Evolutionary conservation across 2,888 invertebrate species (phyloP).

Genomic region (Calameuta pallipes): DNA sequence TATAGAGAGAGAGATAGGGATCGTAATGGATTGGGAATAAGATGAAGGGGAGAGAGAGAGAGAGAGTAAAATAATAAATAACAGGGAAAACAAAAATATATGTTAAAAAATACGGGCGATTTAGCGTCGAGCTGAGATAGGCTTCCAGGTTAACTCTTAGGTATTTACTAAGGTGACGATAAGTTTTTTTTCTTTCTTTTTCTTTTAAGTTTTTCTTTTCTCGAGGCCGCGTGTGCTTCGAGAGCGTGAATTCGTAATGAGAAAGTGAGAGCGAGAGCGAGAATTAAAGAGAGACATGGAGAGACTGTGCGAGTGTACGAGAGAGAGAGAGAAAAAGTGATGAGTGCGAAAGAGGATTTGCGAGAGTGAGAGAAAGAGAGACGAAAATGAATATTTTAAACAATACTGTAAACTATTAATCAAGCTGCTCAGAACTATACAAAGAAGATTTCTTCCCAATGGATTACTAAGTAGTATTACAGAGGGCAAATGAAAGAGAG

Average conservation of each 20-base stretch:
- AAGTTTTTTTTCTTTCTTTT: constrained; percentile 14
- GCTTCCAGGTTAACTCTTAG: constrained; percentile 65
- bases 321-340: constrained; percentile 32
- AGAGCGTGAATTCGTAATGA: not conserved
- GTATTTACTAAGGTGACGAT: constrained; percentile 57
- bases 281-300: too few relatives aligned
- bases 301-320: not conserved
- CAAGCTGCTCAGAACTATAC: constrained; percentile 54
- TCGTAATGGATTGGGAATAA: too few relatives aligned
- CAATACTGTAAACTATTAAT: constrained; percentile 53
- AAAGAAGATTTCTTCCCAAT: constrained; percentile 59
- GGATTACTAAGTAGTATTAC: constrained; percentile 24
- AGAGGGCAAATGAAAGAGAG: not conserved
- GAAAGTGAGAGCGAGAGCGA: not conserved
- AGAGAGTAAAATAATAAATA: not conserved
- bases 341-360: constrained; percentile 54
- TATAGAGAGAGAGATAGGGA: too few relatives aligned
- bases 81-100: too few relatives aligned
- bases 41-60: not conserved
- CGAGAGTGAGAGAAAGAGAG: constrained; percentile 30
- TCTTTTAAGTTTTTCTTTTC: too few relatives aligned
- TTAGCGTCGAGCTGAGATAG: constrained; percentile 62
- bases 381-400: constrained; percentile 61
- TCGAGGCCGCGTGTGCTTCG: not conserved
- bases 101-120: constrained; percentile 40